Conservation (phyloP, 2,113 vertebrate genomes). For the Litocranius walleri region DNA sequence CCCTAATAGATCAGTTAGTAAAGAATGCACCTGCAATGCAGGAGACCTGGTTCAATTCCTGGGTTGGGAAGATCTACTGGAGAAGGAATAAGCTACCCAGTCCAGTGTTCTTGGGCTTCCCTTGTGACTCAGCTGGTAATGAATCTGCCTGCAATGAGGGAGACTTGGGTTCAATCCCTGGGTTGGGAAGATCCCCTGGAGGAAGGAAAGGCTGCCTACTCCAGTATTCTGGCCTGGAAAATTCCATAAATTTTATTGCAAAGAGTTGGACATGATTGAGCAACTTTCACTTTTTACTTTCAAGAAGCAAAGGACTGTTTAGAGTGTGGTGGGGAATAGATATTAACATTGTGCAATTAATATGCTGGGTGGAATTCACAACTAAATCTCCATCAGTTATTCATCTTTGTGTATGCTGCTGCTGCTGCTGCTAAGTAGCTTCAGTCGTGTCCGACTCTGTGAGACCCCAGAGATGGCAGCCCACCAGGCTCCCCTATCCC, state of each 20-base stretch:
- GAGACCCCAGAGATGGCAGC: fast-evolving
- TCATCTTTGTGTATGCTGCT: neutral
- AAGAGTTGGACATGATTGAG: neutral
- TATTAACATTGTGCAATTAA: neutral
- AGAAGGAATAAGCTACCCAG: neutral
- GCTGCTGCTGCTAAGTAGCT: neutral
- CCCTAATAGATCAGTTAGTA: neutral
- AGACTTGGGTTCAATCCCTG: neutral
- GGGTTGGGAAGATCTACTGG: neutral
- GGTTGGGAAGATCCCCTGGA: neutral
- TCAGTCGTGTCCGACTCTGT: neutral
- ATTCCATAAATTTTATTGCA: neutral
- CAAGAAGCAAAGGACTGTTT: neutral
- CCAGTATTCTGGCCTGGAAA: neutral
- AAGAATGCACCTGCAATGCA: neutral
- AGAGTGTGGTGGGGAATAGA: neutral
- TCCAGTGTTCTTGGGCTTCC: neutral
- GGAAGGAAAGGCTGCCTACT: neutral
- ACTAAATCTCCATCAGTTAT: neutral
- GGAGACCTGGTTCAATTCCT: neutral
- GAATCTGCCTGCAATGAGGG: neutral
- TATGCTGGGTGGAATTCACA: neutral
- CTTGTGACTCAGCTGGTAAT: neutral
- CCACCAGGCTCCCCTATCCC: fast-evolving
- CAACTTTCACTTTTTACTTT: neutral